Conservation (phyloP, 2,797 vertebrate genomes). For the Hemitrygon akajei region DNA sequence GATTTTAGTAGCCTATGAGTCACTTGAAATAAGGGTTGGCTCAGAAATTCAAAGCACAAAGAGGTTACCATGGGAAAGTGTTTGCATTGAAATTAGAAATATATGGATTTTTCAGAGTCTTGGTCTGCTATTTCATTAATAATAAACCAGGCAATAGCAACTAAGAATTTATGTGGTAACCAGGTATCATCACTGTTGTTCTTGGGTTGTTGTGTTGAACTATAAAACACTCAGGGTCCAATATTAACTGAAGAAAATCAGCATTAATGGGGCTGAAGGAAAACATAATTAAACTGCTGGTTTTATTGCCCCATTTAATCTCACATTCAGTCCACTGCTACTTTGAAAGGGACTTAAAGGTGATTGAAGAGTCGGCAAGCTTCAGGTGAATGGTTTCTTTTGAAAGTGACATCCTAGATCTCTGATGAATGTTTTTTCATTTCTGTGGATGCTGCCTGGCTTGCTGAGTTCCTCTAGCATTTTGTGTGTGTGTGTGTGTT, state of each 20-base stretch:
- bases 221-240: not conserved
- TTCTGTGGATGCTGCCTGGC: too few species aligned
- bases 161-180: not conserved
- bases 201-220: not conserved
- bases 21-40: not conserved
- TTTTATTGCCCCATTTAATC: not conserved
- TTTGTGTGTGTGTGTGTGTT: too few species aligned
- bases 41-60: not conserved
- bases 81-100: not conserved
- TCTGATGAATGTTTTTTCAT: too few species aligned
- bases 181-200: not conserved
- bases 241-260: not conserved
- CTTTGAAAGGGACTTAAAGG: not conserved
- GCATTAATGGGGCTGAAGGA: not conserved
- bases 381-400: not conserved
- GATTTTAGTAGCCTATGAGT: not conserved
- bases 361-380: not conserved
- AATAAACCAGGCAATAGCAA: not conserved
- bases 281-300: not conserved
- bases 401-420: not conserved
- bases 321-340: not conserved
- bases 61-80: constrained; percentile 11
- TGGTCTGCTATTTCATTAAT: not conserved
- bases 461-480: too few species aligned
- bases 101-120: not conserved